These are phyloP conservation scores for Zygaena filipendulae DNA, from an alignment of 2,888 invertebrate genomes.

Conservation along the genomic window DNA sequence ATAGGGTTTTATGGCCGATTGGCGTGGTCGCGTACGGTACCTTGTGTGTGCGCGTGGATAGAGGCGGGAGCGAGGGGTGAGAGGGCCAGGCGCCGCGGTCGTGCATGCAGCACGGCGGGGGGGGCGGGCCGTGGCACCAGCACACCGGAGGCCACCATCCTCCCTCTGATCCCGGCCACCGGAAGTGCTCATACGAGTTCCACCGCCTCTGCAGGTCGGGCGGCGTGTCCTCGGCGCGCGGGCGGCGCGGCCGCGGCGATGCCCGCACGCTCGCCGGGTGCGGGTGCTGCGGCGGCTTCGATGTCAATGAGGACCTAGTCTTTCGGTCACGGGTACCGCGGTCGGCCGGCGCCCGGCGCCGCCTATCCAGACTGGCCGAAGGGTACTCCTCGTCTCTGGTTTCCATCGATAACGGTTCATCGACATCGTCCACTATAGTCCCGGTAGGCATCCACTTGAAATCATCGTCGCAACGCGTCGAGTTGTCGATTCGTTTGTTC, in stretches of 20 bases:
- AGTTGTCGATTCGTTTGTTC: conserved; percentile 57
- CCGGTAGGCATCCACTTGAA: conserved; percentile 73
- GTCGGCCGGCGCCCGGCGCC: conserved; percentile 55
- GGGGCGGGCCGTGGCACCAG: conserved; percentile 57
- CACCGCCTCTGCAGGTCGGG: conserved; percentile 55
- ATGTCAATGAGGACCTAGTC: conserved; percentile 69
- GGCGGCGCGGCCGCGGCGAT: conserved; percentile 47
- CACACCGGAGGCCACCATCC: conserved; percentile 60
- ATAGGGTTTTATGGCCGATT: too few species aligned
- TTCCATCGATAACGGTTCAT: conserved; percentile 32
- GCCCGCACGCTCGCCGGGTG: conserved; percentile 48
- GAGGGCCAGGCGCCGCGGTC: conserved; percentile 61
- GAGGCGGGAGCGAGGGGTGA: conserved; percentile 51
- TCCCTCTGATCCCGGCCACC: conserved; percentile 68
- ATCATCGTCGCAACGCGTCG: conserved; percentile 73
- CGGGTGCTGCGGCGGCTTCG: conserved; percentile 59
- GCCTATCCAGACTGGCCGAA: conserved; percentile 65
- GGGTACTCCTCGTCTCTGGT: conserved; percentile 38
- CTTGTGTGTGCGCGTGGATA: conserved; percentile 46
- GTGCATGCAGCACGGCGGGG: conserved; percentile 55
- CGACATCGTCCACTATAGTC: conserved; percentile 38
- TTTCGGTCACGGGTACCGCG: conserved; percentile 73
- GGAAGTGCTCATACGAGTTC: conserved; percentile 70
- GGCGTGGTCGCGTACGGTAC: too few species aligned
- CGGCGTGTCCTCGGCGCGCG: conserved; percentile 45